Base-by-base conservation (phyloP, 2,113 vertebrate species). In the Trinectes maculatus region DNA sequence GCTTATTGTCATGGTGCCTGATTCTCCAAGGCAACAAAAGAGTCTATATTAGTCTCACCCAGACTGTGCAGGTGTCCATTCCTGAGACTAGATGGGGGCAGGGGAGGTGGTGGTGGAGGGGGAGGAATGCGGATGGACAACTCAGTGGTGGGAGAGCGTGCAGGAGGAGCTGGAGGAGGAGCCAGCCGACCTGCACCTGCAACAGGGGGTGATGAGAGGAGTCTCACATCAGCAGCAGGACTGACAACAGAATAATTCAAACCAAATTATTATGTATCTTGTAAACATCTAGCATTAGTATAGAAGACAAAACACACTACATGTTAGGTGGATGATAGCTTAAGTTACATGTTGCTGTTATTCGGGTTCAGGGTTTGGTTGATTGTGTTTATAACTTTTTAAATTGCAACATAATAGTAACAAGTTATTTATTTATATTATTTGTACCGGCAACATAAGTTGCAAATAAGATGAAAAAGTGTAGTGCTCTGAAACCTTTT, bases 61-160 rank as follows among this genome's bases (percentile, higher is more conserved):
- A 90, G 84, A 74, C 92, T 79, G 79, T 93, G 90, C 65, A 94
- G 88, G 61, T 90, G 91, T 83, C 96, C 96, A 6, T 97, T 98
- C 84, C 92, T 93, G 78, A 93, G 78, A 28, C 68, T 67, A 36
- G 80, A 81, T 25, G 87, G 74, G 58, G 74, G 85, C 69, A 92
- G 19, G 29, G 86, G 66, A 73, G 94, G 64, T 66, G 94, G 78
- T 19, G 93, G 81, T 2, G 70, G 47, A 52, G 90, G 78, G 33
- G 90, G 92, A 56, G 87, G 74, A 85, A 90, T 89, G 87, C 93
- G 95, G 90, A 89, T 93, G 0, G 96, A 93, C 26, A 98, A 91
- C 76, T 98, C 98, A 0, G 98, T 99, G 31, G 90, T 90, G 49
- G 98, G 94, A 9, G 96, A 98, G 19, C 98, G 94, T 15, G 94